Base-by-base conservation (phyloP, 2,797 vertebrate species). In the Sternarchorhynchus goeldii region DNA sequence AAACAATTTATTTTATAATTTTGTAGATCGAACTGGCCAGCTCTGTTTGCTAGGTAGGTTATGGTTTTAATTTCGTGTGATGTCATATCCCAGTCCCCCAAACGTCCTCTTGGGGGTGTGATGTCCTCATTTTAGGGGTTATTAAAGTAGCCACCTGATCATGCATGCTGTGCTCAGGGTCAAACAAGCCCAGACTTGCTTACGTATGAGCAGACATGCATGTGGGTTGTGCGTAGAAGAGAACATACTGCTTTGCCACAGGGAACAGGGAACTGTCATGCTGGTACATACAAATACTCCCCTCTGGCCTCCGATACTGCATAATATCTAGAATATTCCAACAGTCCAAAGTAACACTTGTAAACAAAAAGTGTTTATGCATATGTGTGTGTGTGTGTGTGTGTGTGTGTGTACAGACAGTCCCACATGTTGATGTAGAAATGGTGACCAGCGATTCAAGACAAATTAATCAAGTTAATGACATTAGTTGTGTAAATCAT, bases 401-500 rank as follows among this genome's bases (percentile, higher is more conserved):
- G 53, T 57, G 50, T 71, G 53, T 71, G 50, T 56, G 25, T 55
- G 29, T 17, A 17, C 16, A 5, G 2, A 50, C 45, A 50, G 45
- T 14, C 45, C 45, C 45, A 50, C 12, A 50, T 50, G 45, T 50
- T 73, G 6, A n/a, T n/a, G 34, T 25, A 34, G 12, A 63, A 74
- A 74, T 64, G 72, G 7, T 74, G 72, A 63, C 59, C 18, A 53
- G 45, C 18, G 39, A 74, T 74, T 74, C 63, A 74, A 74, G 59
- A 45, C 16, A 64, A 55, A 73, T 58, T 64, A 65, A 66, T 78
- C 69, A 36, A 21, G 6, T 45, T 73, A 78, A 73, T 73, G 62
- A n/a, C 45, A 75, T 56, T 73, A 50, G 8, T 12, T 66, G n/a
- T 41, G 12, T 66, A 65, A 73, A 78, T 65, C 63, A 57, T 72